Evolutionary conservation across 92 coral and sea anemone species (phyloP), one percentile per base, ranked within the genome.

Genomic region (Phenganax subtilis): DNA sequence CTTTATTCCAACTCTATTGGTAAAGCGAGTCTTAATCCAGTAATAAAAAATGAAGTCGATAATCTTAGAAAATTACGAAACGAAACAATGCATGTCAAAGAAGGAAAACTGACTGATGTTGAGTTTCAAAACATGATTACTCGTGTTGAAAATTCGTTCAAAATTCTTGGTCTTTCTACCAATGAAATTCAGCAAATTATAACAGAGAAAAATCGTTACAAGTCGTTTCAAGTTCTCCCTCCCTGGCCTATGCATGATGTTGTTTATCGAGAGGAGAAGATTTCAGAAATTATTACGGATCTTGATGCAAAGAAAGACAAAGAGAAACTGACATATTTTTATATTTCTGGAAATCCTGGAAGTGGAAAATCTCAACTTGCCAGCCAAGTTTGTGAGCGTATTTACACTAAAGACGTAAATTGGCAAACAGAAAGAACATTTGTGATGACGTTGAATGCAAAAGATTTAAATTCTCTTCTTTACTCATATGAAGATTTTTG

Each of bases 1-100:
- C 78, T 87, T 9, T 86, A 79, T 55, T 84, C 90, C 16, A 51
- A 25, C 12, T 75, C 85, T 57, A 55, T 87, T 0, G 90, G 90
- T 6, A 3, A 6, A 14, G 25, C 30, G 2, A 30, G 66, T 51
- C 89, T 83, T 31, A 59, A 57, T 54, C 76, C 88, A 9, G 6
- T 28, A 14, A 77, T 77, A 51, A 12, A 16, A 55, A 67, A 72
- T 51, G 79, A 74, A 51, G 84, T 87, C 3, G 57, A 84, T 6
- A 66, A 77, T 37, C 47, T 37, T 37, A 37, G 47, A 37, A 37
- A 37, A 37, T 1, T 37, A 37, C 47, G 65, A 59, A 59, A 59
- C 25, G 65, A 14, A 20, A 61, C 76, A 83, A 25, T 70, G 85
- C 62, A 12, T 54, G 12, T 71, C 79, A 56, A 75, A 87, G 65